phyloP scores from a whole-genome alignment of 2,113 vertebrate genomes.

The Tinamus guttatus region DNA sequence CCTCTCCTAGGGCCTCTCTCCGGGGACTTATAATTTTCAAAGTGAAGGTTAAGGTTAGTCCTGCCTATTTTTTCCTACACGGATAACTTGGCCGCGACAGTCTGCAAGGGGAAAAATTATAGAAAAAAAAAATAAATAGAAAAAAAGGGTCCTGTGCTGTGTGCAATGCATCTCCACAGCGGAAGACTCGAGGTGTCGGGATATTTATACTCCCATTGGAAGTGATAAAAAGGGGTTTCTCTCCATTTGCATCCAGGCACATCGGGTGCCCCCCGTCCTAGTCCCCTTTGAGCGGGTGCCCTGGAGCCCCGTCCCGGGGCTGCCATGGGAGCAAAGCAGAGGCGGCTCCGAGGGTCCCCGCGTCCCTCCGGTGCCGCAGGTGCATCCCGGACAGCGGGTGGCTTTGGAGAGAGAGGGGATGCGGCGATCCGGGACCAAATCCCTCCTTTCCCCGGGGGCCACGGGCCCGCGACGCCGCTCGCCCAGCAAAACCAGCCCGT shows the following conservation, averaged over 20 bases:
- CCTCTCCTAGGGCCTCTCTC: slow-evolving; percentile 47
- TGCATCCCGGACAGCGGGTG: background rate
- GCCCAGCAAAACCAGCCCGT: slow-evolving; percentile 32
- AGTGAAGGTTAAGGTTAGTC: slow-evolving; percentile 65
- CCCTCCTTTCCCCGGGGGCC: slow-evolving; percentile 62
- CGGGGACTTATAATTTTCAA: slow-evolving; percentile 33
- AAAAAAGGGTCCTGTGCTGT: background rate
- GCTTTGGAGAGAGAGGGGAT: background rate
- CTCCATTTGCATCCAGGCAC: slow-evolving; percentile 46
- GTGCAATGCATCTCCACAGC: background rate
- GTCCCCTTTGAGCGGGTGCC: slow-evolving; percentile 72
- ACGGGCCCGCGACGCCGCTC: background rate
- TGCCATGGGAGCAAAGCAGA: no score
- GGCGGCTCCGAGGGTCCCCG: no score
- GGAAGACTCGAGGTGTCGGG: slow-evolving; percentile 60
- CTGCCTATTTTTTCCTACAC: slow-evolving; percentile 45
- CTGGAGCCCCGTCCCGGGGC: no score
- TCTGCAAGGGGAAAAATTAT: slow-evolving; percentile 4
- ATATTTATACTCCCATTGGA: slow-evolving; percentile 48
- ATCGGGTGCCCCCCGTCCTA: slow-evolving; percentile 68
- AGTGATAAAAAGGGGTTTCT: slow-evolving; percentile 54
- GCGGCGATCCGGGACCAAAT: background rate
- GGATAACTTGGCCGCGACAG: background rate
- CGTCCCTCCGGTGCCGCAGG: no score
- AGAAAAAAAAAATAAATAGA: background rate